phyloP scores from a whole-genome alignment of 2,888 invertebrate genomes.

The Fragum whitleyi region DNA sequence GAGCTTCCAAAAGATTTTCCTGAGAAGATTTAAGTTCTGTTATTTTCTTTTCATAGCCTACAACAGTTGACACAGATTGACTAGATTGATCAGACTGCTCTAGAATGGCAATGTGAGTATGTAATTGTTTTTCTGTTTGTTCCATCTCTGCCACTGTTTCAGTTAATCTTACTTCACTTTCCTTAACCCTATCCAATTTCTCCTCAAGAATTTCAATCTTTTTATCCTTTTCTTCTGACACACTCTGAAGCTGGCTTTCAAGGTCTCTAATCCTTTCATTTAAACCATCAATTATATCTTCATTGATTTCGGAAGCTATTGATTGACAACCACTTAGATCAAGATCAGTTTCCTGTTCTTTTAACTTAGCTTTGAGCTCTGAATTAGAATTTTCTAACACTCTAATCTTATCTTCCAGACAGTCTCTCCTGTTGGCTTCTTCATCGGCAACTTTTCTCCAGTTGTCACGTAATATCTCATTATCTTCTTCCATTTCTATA shows the following conservation, averaged over 20 bases:
- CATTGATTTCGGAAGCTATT: constrained; percentile 73
- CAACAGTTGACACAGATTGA: constrained; percentile 69
- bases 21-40: constrained; percentile 73
- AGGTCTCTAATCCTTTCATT: constrained; percentile 68
- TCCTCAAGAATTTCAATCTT: constrained; percentile 77
- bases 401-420: constrained; percentile 76
- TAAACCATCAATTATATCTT: constrained; percentile 58
- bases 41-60: constrained; percentile 75
- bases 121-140: constrained; percentile 72
- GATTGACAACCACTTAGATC: constrained; percentile 70
- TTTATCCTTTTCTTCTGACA: constrained; percentile 73
- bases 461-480: constrained; percentile 76
- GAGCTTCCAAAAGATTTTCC: constrained; percentile 73
- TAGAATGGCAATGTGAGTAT: constrained; percentile 72
- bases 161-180: constrained; percentile 76
- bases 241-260: constrained; percentile 72
- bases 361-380: constrained; percentile 75
- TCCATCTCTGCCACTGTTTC: constrained; percentile 79
- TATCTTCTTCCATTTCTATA: constrained; percentile 79
- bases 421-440: constrained; percentile 75
- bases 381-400: constrained; percentile 72
- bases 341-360: constrained; percentile 73
- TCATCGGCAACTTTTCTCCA: constrained; percentile 80
- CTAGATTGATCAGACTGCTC: constrained; percentile 57
- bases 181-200: constrained; percentile 67